Evolutionary conservation across 2,888 invertebrate genomes (phyloP), one percentile per base, ranked within the genome.

Genomic region (Timema podura): DNA sequence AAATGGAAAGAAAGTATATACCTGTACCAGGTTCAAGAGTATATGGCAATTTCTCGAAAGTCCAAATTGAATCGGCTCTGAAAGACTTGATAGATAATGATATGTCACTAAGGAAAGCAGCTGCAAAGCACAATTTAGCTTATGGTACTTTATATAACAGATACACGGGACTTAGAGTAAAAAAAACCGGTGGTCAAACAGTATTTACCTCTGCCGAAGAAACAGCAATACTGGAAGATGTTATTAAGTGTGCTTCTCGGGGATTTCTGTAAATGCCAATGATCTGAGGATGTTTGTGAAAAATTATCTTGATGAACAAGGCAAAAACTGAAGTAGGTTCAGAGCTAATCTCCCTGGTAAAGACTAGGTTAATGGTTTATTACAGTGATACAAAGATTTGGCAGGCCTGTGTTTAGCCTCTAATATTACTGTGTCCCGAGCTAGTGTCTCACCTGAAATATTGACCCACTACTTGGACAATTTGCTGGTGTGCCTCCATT

Each of bases 81-180:
- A 30, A 61, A 61, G 61, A 15, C 5, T 7, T 61, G 7, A 13
- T 30, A 11, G 7, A 61, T 61, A 61, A 61, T 16, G 30, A 61
- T 6, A 61, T 61, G 61, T 61, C 61, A 61, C 30, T 61, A 61
- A 15, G 61, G 7, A 30, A 61, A 61, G 61, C 16, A 6, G 7
- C 61, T 30, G 30, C 30, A 30, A 30, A 61, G 61, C 30, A 30
- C 61, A 8, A 61, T 30, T 30, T 61, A 10, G 7, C 61, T 16
- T 61, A 61, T 15, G 61, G 61, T 15, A 61, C 61, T 61, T 61
- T 61, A 16, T 30, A 61, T 13, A 61, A 61, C 30, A 61, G 6
- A 45, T 61, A 30, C 45, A 61, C 2, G 7, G 30, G 61, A 11
- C 7, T 7, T 30, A 15, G 8, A 30, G 30, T 15, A 16, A 30